Evolutionary conservation across 2,113 vertebrate species (phyloP).

Genomic region (Myxocyprinus asiaticus): DNA sequence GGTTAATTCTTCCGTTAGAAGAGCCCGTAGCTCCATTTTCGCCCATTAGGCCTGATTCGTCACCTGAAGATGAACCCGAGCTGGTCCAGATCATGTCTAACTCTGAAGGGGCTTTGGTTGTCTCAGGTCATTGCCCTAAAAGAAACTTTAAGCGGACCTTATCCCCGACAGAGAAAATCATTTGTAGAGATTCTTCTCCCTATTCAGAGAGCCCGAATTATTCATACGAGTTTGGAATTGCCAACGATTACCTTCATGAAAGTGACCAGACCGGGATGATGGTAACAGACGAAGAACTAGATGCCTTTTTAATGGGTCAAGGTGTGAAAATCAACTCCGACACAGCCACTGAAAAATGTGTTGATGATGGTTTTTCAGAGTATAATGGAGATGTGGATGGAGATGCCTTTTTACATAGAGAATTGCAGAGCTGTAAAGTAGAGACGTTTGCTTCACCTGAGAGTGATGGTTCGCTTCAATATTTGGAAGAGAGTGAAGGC

Average conservation of each 20-base stretch:
- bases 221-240: conserved; percentile 60
- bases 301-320: conserved; percentile 86
- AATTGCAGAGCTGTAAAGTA: conserved; percentile 50
- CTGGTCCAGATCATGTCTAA: conserved; percentile 46
- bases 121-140: not conserved
- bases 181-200: conserved; percentile 25
- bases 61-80: conserved; percentile 44
- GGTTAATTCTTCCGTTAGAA: conserved; percentile 8
- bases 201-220: conserved; percentile 60
- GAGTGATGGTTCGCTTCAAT: conserved; percentile 60
- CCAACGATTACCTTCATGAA: conserved; percentile 74
- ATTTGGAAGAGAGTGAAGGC: conserved; percentile 52
- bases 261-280: conserved; percentile 75
- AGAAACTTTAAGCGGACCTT: conserved; percentile 52
- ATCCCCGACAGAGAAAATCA: conserved; percentile 51
- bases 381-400: conserved; percentile 46
- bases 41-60: not conserved
- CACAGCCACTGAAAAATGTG: conserved; percentile 28
- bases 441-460: conserved; percentile 63
- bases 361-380: conserved; percentile 54
- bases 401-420: conserved; percentile 51
- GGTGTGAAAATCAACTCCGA: conserved; percentile 55
- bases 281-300: conserved; percentile 89
- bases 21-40: not conserved
- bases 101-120: not conserved